Percentiles rank a stretch among this genome's conserved stretches.
Evolutionary conservation across 2,113 vertebrate species (phyloP).

Genomic region (Mus spicilegus): DNA sequence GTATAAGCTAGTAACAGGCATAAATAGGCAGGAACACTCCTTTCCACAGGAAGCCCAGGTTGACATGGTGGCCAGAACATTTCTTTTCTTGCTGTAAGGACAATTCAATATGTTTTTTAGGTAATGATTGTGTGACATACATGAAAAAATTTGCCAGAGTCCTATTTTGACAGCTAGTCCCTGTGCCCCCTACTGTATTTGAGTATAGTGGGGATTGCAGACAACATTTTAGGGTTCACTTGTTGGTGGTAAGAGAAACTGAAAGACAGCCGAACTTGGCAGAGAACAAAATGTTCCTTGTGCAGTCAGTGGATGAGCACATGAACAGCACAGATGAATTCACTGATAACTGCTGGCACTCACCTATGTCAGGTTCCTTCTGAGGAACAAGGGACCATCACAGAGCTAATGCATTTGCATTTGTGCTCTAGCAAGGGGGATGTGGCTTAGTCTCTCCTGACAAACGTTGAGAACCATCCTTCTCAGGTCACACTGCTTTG

Average conservation of each 20-base stretch:
- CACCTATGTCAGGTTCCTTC: slow-evolving; percentile 65
- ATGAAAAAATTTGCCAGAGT: neutral
- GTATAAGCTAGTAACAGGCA: too few relatives aligned
- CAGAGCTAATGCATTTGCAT: too few relatives aligned
- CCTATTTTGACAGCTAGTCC: neutral
- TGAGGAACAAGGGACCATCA: slow-evolving; percentile 77
- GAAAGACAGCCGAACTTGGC: neutral
- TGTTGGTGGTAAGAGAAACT: neutral
- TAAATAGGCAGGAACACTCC: neutral
- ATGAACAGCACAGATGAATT: neutral
- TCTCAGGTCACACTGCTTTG: too few relatives aligned
- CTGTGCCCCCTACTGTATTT: neutral
- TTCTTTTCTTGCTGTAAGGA: neutral
- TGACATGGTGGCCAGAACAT: neutral
- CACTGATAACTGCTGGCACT: neutral
- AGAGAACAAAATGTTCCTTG: neutral
- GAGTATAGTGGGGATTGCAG: neutral
- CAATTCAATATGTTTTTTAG: neutral
- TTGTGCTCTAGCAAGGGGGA: too few relatives aligned
- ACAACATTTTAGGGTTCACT: neutral
- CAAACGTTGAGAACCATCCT: too few relatives aligned
- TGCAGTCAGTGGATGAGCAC: neutral
- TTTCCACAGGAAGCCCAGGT: neutral
- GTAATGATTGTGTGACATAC: neutral
- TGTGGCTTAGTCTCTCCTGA: too few relatives aligned